Percentiles rank a stretch among this genome's conserved stretches.
These are phyloP conservation scores for Onychostoma macrolepis DNA, from an alignment of 2,113 vertebrate species.

Conservation along the genomic window DNA sequence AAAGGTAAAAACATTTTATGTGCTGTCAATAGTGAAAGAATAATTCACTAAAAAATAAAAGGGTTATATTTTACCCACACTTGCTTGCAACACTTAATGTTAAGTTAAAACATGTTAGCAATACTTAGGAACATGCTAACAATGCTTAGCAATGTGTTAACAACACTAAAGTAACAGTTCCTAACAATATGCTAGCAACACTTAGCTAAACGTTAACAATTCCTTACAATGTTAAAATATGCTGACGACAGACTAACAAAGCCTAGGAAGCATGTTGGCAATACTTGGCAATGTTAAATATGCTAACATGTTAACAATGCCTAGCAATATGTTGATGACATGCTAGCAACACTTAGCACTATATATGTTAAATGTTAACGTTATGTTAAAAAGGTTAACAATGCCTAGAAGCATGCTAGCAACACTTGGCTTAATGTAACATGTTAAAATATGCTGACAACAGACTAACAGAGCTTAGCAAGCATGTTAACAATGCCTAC, in stretches of 20 bases:
- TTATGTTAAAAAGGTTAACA: background rate
- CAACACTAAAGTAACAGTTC: background rate
- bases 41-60: background rate
- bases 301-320: background rate
- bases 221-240: background rate
- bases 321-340: background rate
- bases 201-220: background rate
- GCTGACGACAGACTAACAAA: background rate
- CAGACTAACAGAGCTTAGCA: background rate
- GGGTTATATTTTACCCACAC: background rate
- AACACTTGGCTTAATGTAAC: background rate
- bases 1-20: slow-evolving; percentile 81
- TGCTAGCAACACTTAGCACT: background rate
- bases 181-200: background rate
- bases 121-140: background rate
- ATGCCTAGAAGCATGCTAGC: background rate
- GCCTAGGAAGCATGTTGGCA: background rate
- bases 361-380: background rate
- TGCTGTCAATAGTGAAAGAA: background rate
- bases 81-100: too few species aligned
- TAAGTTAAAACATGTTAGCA: background rate
- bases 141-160: background rate
- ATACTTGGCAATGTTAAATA: background rate
- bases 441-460: background rate
- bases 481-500: background rate